Base-by-base conservation (phyloP, 2,888 invertebrate genomes). In the Frankliniella intonsa region DNA sequence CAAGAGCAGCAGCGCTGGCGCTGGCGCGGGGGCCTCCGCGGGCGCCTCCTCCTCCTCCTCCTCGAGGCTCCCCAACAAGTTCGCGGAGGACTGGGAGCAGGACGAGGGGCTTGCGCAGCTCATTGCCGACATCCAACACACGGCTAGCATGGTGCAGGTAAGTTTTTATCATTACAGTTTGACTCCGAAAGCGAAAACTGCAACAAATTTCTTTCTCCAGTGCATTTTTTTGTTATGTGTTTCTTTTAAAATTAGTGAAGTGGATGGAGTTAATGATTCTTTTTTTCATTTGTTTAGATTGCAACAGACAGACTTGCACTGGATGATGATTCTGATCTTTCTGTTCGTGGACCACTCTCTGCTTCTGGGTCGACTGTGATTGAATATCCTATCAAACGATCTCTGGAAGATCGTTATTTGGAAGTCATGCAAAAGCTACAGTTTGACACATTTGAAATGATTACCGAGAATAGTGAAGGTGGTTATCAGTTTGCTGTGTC, bases 381-480 rank as follows among this genome's bases (percentile, higher is more conserved):
- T 11, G 91, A 91, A 82, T 87, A 89, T 81, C 89, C 90, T 0
- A 85, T 91, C 0, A 89, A 88, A 51, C 88, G 89, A 84, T 92
- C 93, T 0, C 87, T 92, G 55, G 94, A 94, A 85, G 93, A 94
- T 86, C 90, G 94, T 82, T 97, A 97, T 89, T 90, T 97, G 84
- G 93, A 93, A 86, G 92, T 95, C 84, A 96, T 97, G 96, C 94
- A 94, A 86, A 92, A 92, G 86, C 89, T 97, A 85, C 97, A 97
- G 89, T 97, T 97, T 88, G 94, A 96, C 87, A 95, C 97, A 22
- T 96, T 92, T 87, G 97, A 97, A 89, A 96, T 97, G 95, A 94
- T 97, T 85, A 91, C 92, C 81, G 97, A 97, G 87, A 92, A 92
- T 85, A 89, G 90, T 17, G 93, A 93, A 84, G 94, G 94, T 82